These are phyloP conservation scores for Hydriomena furcata DNA, from an alignment of 2,888 invertebrate species.

Conservation along the genomic window DNA sequence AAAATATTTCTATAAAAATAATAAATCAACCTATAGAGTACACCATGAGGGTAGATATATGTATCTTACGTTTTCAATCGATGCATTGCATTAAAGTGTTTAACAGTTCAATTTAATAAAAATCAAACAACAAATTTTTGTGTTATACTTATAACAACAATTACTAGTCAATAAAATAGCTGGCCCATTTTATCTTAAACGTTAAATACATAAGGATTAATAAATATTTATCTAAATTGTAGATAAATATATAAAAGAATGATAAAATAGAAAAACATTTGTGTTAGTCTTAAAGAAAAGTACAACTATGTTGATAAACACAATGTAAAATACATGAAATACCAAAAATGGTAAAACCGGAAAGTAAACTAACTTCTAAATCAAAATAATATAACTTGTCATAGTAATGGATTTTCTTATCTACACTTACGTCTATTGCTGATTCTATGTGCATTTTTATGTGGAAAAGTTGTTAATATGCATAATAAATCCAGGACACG, in stretches of 20 bases:
- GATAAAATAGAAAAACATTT: slow-evolving; percentile 1
- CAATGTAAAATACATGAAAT: not conserved
- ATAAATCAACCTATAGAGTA: slow-evolving; percentile 53
- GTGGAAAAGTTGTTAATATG: not conserved
- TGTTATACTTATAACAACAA: slow-evolving; percentile 63
- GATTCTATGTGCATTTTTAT: slow-evolving; percentile 16
- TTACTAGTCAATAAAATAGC: slow-evolving; percentile 63
- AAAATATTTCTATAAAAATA: slow-evolving; percentile 41
- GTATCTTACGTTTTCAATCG: slow-evolving; percentile 80
- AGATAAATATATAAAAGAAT: not conserved
- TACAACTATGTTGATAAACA: not conserved
- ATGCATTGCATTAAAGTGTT: slow-evolving; percentile 80
- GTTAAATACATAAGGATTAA: slow-evolving; percentile 42
- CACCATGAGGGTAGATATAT: slow-evolving; percentile 71
- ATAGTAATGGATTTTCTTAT: slow-evolving; percentile 6
- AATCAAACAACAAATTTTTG: slow-evolving; percentile 77
- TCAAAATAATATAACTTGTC: slow-evolving; percentile 11
- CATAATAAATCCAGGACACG: slow-evolving; percentile 8
- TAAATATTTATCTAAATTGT: not conserved
- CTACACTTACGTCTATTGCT: slow-evolving; percentile 17
- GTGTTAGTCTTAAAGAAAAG: slow-evolving; percentile 16
- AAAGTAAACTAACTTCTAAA: slow-evolving; percentile 1
- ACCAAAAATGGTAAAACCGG: not conserved
- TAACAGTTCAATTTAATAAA: slow-evolving; percentile 80
- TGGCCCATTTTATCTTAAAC: slow-evolving; percentile 63